phyloP scores from a whole-genome alignment of 1,140 invertebrate species.

The Heliconius congener region DNA sequence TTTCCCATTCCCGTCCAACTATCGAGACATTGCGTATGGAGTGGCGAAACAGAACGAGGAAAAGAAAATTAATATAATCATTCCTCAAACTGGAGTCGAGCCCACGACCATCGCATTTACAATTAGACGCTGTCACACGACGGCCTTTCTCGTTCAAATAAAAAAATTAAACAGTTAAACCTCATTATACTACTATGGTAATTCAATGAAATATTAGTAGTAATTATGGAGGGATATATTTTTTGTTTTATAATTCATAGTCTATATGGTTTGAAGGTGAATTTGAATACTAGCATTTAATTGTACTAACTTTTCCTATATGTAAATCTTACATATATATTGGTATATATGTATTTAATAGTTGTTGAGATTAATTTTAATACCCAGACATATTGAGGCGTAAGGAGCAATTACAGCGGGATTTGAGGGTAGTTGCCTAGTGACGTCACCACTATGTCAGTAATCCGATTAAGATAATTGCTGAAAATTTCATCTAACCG shows the following conservation, averaged over 20 bases:
- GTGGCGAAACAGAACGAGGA: background rate
- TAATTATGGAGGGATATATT: too few relatives aligned
- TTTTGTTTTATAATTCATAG: too few relatives aligned
- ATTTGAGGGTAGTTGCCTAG: slow-evolving; percentile 77
- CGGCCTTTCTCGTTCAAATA: too few relatives aligned
- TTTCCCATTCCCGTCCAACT: background rate
- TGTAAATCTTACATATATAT: background rate
- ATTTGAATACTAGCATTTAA: too few relatives aligned
- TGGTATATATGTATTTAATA: background rate
- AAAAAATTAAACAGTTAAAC: too few relatives aligned
- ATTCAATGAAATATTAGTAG: too few relatives aligned
- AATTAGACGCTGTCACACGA: background rate
- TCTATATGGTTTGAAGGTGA: too few relatives aligned
- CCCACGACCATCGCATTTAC: background rate
- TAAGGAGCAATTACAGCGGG: slow-evolving; percentile 66
- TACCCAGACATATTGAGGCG: slow-evolving; percentile 26
- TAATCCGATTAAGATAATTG: slow-evolving; percentile 79
- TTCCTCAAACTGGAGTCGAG: background rate
- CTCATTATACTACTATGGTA: too few relatives aligned
- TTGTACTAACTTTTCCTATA: too few relatives aligned
- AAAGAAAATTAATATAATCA: background rate
- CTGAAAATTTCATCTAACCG: slow-evolving; percentile 55
- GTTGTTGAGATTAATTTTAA: slow-evolving; percentile 25
- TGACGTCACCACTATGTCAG: slow-evolving; percentile 63
- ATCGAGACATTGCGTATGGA: background rate